phyloP scores from a whole-genome alignment of 2,888 invertebrate species.

The Sabatieria punctata region DNA sequence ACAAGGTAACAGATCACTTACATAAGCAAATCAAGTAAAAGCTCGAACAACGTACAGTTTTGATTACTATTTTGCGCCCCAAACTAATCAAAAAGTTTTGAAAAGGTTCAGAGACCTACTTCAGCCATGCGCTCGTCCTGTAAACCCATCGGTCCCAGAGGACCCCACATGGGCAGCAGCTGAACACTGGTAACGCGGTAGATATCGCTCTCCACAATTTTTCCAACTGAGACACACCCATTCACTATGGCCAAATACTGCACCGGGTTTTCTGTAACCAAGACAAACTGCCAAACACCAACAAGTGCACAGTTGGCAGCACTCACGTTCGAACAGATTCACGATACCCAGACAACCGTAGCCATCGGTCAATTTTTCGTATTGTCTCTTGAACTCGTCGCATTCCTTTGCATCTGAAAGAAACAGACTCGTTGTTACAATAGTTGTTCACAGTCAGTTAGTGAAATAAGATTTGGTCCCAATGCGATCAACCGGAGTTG shows the following conservation, averaged over 20 bases:
- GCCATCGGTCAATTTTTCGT: conserved; percentile 75
- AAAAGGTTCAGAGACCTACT: no score
- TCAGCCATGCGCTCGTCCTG: conserved; percentile 36
- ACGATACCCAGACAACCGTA: conserved; percentile 90
- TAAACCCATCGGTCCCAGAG: conserved; percentile 2
- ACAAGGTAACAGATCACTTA: no score
- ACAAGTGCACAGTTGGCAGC: no score
- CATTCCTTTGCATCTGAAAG: conserved; percentile 58
- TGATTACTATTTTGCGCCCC: no score
- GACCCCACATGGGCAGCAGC: conserved; percentile 53
- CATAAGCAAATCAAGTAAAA: no score
- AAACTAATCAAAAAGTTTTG: no score
- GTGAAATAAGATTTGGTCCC: no score
- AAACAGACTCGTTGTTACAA: background rate
- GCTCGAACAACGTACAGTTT: no score
- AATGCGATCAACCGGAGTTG: no score
- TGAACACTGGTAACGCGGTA: conserved; percentile 82
- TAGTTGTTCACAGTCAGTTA: no score
- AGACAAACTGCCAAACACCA: no score
- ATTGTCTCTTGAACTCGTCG: conserved; percentile 69
- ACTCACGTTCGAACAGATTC: conserved; percentile 38
- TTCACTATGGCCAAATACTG: conserved; percentile 80
- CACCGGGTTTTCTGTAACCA: no score
- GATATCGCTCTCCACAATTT: conserved; percentile 80
- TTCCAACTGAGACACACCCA: conserved; percentile 88